Evolutionary conservation across 2,797 vertebrate species (phyloP).

Genomic region (Micropoecilia bifurca): DNA sequence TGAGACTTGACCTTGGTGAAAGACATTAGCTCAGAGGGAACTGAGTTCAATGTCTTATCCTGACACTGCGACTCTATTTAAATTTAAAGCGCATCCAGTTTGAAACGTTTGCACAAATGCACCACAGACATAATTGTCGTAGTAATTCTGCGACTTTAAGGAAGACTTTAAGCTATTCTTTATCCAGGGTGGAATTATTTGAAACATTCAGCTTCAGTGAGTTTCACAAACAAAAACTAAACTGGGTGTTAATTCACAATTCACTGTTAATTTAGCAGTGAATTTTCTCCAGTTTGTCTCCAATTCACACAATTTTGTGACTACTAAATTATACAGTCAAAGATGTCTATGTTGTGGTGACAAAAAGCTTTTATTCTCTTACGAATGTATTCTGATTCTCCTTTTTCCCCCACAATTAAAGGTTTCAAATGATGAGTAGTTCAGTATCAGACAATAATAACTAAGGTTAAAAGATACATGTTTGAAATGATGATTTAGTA

Average conservation of each 20-base stretch:
- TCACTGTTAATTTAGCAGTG: neutral
- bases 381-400: neutral
- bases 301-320: neutral
- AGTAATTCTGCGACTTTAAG: neutral
- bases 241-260: neutral
- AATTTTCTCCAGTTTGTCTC: neutral
- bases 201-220: neutral
- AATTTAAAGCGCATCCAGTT: neutral
- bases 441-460: neutral
- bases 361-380: neutral
- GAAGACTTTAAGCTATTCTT: neutral
- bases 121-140: neutral
- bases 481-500: neutral
- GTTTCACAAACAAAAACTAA: neutral
- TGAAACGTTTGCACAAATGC: neutral
- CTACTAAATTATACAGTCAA: neutral
- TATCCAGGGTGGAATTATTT: neutral
- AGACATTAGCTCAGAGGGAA: neutral
- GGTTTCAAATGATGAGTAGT: neutral
- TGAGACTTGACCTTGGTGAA: slow-evolving; percentile 5
- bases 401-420: neutral
- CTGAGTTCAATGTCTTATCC: neutral
- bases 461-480: neutral
- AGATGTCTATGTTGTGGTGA: neutral
- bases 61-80: neutral